phyloP scores from a whole-genome alignment of 2,888 invertebrate species.

The Lasioglossum calceatum region DNA sequence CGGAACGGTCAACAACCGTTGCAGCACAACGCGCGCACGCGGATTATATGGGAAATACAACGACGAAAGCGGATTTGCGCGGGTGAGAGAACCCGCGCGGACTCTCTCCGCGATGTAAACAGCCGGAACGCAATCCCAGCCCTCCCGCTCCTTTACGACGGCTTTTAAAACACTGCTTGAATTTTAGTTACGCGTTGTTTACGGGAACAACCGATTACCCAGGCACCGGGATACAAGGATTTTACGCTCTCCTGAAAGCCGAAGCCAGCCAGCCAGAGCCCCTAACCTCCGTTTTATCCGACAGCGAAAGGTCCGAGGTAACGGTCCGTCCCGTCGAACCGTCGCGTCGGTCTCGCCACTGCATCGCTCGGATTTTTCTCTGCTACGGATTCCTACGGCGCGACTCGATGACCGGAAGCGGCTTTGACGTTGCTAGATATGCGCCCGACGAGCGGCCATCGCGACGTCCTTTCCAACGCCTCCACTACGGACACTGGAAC shows the following conservation, averaged over 20 bases:
- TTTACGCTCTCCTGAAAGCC: constrained; percentile 26
- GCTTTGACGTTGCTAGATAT: constrained; percentile 1
- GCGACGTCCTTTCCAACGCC: background rate
- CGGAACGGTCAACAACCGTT: constrained; percentile 4
- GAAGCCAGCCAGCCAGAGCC: background rate
- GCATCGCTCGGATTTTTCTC: constrained; percentile 12
- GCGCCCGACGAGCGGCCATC: background rate
- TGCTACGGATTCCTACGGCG: background rate
- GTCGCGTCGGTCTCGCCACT: background rate
- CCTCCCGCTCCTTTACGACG: constrained; percentile 23
- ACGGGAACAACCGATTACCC: constrained; percentile 14
- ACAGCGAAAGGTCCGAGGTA: background rate
- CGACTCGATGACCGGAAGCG: constrained; percentile 15
- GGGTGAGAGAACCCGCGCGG: background rate
- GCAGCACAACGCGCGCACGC: background rate
- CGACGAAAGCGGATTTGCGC: constrained; percentile 15
- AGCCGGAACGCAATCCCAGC: constrained; percentile 12
- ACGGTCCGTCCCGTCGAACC: constrained; percentile 10
- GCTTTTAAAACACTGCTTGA: constrained; percentile 15
- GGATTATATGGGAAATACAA: constrained; percentile 9
- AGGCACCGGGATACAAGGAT: background rate
- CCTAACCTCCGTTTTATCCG: background rate
- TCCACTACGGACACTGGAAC: background rate
- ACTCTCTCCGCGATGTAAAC: constrained; percentile 1
- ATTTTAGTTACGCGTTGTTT: constrained; percentile 25